phyloP scores from a whole-genome alignment of 2,888 invertebrate species.

The Tethea ocularis region DNA sequence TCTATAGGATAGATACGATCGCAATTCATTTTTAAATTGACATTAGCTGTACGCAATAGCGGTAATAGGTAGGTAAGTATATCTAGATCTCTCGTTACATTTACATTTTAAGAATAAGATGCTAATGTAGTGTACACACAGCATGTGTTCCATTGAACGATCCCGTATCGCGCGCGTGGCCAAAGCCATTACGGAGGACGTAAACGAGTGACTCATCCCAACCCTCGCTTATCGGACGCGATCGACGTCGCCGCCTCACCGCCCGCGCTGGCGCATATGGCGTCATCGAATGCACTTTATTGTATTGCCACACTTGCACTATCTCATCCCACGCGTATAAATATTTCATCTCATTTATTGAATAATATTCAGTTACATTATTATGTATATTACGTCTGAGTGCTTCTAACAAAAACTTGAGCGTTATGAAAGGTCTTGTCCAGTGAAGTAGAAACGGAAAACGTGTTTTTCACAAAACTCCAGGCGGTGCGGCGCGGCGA shows the following conservation, averaged over 20 bases:
- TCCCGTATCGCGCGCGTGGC: constrained; percentile 43
- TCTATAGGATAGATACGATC: too few species aligned
- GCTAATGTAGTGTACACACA: not conserved
- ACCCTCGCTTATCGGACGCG: constrained; percentile 42
- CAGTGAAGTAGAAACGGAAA: constrained; percentile 52
- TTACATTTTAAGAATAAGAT: not conserved
- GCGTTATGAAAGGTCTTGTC: constrained; percentile 42
- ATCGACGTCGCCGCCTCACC: constrained; percentile 23
- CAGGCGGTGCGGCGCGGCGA: constrained; percentile 25
- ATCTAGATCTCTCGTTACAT: not conserved
- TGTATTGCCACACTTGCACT: constrained; percentile 37
- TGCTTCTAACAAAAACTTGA: constrained; percentile 33
- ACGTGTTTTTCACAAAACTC: constrained; percentile 55
- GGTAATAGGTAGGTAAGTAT: not conserved
- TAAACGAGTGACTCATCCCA: constrained; percentile 57
- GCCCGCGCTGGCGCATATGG: constrained; percentile 49
- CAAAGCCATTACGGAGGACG: constrained; percentile 34
- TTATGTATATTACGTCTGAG: constrained; percentile 21
- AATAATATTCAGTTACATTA: constrained; percentile 1
- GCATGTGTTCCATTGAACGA: constrained; percentile 21
- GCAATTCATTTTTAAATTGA: not conserved
- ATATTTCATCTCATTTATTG: constrained; percentile 24
- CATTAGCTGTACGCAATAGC: not conserved
- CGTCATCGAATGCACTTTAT: constrained; percentile 47
- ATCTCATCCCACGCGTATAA: constrained; percentile 38